Evolutionary conservation across 2,113 vertebrate genomes (phyloP).

Genomic region (Pterocles gutturalis): DNA sequence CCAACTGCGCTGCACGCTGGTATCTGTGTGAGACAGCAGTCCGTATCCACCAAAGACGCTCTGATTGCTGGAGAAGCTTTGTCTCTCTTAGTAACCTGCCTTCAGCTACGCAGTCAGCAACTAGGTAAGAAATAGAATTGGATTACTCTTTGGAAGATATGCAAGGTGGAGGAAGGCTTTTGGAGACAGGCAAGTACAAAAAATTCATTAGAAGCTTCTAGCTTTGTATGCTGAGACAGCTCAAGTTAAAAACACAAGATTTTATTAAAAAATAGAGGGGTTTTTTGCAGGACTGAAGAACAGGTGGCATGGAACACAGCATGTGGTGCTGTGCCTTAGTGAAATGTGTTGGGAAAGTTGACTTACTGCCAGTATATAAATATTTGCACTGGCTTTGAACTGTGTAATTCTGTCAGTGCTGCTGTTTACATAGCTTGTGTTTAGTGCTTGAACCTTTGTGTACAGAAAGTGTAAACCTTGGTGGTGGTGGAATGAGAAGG

Average conservation of each 20-base stretch:
- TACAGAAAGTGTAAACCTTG: not conserved
- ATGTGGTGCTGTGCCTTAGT: not conserved
- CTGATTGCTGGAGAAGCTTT: slow-evolving; percentile 96
- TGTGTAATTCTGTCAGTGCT: not conserved
- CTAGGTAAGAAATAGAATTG: slow-evolving; percentile 79
- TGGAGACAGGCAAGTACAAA: not conserved
- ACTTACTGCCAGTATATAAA: not conserved
- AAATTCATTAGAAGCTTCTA: not conserved
- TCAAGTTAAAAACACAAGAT: not conserved
- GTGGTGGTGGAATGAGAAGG: not conserved
- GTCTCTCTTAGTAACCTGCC: slow-evolving; percentile 95
- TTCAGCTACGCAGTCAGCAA: slow-evolving; percentile 96
- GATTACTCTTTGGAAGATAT: not conserved
- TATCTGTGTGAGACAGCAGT: slow-evolving; percentile 94
- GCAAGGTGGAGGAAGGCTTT: not conserved
- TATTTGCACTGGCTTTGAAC: slow-evolving; percentile 30
- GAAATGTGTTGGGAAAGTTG: not conserved
- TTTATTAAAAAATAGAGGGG: not conserved
- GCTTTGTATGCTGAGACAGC: not conserved
- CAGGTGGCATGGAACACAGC: not conserved
- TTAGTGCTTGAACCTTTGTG: not conserved
- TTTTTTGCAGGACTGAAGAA: not conserved
- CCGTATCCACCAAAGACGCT: slow-evolving; percentile 94
- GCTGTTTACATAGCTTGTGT: slow-evolving; percentile 1
- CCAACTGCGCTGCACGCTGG: slow-evolving; percentile 90